Evolutionary conservation across 2,113 vertebrate species (phyloP).

Genomic region (Callorhinus ursinus): DNA sequence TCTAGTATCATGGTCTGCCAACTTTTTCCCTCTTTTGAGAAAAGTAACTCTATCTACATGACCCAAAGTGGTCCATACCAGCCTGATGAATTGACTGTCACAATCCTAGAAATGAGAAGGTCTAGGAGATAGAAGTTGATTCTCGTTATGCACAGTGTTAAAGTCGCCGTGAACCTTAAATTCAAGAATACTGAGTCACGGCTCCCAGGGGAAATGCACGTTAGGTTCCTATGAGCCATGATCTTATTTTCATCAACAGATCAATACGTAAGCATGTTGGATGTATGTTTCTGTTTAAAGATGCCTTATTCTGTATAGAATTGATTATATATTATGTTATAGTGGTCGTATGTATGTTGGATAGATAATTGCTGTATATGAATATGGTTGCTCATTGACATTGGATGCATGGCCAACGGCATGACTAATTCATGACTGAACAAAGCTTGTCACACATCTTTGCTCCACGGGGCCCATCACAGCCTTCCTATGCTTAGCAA

Average conservation of each 20-base stretch:
- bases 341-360: neutral
- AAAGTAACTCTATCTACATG: neutral
- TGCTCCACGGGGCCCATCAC: neutral
- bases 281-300: conserved; percentile 34
- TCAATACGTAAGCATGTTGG: neutral
- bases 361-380: neutral
- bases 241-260: neutral
- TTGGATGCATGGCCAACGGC: neutral
- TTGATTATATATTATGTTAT: neutral
- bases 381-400: neutral
- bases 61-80: no score
- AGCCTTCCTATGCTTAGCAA: neutral
- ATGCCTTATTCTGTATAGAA: neutral
- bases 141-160: neutral
- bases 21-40: neutral
- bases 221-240: neutral
- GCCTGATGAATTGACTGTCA: neutral
- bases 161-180: neutral
- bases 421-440: neutral
- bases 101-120: neutral
- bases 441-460: neutral
- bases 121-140: neutral
- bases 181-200: neutral
- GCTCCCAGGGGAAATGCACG: neutral
- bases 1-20: neutral